Conservation (phyloP, 1,140 invertebrate genomes). For the Lucilia cuprina region DNA sequence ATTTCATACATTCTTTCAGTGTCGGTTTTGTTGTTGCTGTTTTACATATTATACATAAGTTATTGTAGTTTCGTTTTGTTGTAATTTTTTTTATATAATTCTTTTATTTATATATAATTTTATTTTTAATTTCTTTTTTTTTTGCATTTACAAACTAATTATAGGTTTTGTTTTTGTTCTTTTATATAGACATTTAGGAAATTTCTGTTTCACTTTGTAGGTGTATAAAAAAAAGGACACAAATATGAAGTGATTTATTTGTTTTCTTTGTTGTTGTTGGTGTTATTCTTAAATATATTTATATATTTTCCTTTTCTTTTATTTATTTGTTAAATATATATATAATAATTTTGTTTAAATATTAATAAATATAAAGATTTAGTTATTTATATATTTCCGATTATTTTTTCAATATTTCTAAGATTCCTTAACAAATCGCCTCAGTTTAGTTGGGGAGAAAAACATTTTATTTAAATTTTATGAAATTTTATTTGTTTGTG, state of each 20-base stretch:
- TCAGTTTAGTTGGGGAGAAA: neutral
- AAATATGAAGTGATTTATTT: conserved; percentile 17
- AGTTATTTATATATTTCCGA: too few species aligned
- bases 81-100: neutral
- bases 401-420: neutral
- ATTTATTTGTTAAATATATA: neutral
- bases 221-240: conserved; percentile 25
- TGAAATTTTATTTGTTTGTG: too few species aligned
- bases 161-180: neutral
- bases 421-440: neutral
- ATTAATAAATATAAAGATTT: too few species aligned
- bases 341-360: too few species aligned
- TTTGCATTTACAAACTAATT: neutral
- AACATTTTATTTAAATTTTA: too few species aligned
- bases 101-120: neutral
- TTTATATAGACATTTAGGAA: conserved; percentile 28
- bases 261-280: neutral
- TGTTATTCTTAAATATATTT: neutral
- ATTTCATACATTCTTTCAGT: neutral
- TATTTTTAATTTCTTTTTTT: too few species aligned
- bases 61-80: conserved; percentile 4
- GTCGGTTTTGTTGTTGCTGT: neutral
- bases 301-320: neutral
- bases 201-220: conserved; percentile 26
- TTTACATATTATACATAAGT: conserved; percentile 5